Base-by-base conservation (phyloP, 1,140 invertebrate genomes). In the Bombus difficillimus region DNA sequence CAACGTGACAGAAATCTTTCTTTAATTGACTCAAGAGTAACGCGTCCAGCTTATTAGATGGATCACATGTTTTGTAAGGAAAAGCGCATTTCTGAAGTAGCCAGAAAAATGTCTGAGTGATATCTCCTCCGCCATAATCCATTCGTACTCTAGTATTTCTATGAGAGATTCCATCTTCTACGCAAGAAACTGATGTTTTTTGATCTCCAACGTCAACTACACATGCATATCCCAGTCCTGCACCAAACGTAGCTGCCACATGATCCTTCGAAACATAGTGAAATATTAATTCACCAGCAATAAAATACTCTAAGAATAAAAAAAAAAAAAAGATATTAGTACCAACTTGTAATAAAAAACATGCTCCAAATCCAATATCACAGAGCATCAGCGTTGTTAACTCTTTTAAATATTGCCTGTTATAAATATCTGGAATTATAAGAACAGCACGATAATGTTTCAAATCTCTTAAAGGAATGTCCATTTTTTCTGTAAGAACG, bases 131-230 rank as follows among this genome's bases (percentile, higher is more conserved):
- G 22, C 98, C 98, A 94, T 98, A 99, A 88, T 98, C 97, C 95
- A 99, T 96, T 77, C 97, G 94, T 73, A 98, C 96, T 92, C 98
- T 96, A 0, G 98, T 98, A 76, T 97, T 97, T 92, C 97, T 97
- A 92, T 98, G 98, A 73, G 98, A 99, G 80, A 99, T 98, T 25
- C 98, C 98, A 96, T 99, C 98, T 95, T 99, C 98, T 6, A 99
- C 98, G 95, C 99, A 99, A 22, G 98, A 99, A 28, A 99, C 97
- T 1, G 98, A 98, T 3, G 98, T 99, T 95, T 99, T 99, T 94
- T 99, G 98, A 93, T 99, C 98, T 0, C 99, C 99, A 72, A 99
- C 97, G 94, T 99, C 98, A 13, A 99, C 97, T 28, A 99, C 98
- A 96, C 98, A 99, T 15, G 98, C 98, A 94, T 97, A 98, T 41